These are phyloP conservation scores for Gopherus flavomarginatus DNA, from an alignment of 2,113 vertebrate species.

Conservation along the genomic window DNA sequence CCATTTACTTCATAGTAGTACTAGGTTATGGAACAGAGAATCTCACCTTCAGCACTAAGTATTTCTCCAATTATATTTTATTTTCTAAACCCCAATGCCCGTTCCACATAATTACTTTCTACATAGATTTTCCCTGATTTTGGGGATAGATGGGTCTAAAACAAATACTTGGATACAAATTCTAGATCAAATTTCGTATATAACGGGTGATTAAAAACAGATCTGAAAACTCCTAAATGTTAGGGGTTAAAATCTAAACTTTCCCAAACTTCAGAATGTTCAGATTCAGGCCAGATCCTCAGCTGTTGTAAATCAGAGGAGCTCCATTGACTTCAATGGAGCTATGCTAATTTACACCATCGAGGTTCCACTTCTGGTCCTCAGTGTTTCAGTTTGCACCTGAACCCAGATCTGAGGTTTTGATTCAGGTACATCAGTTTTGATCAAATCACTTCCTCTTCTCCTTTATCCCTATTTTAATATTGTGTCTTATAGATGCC, in stretches of 20 bases:
- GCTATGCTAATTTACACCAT: not conserved
- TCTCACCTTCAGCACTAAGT: not conserved
- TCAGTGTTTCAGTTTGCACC: not conserved
- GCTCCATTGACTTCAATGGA: not conserved
- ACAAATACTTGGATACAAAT: not conserved
- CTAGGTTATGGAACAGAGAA: not conserved
- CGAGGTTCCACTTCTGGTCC: not conserved
- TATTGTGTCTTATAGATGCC: constrained; percentile 65
- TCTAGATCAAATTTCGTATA: not conserved
- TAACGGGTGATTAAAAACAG: not conserved
- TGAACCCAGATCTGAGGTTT: not conserved
- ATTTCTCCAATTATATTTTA: not conserved
- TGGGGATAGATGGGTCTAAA: not conserved
- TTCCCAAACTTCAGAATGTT: not conserved
- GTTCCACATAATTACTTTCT: not conserved
- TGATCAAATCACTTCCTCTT: not conserved
- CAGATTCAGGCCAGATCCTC: not conserved
- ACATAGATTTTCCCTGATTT: not conserved
- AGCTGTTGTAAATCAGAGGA: not conserved
- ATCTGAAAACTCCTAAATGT: not conserved
- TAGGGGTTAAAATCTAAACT: not conserved
- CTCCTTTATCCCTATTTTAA: not conserved
- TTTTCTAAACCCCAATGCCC: not conserved
- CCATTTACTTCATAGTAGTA: not conserved
- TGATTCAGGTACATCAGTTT: not conserved